Evolutionary conservation across 1,140 invertebrate genomes (phyloP), one percentile per base, ranked within the genome.

Genomic region (Drosophila dunni): DNA sequence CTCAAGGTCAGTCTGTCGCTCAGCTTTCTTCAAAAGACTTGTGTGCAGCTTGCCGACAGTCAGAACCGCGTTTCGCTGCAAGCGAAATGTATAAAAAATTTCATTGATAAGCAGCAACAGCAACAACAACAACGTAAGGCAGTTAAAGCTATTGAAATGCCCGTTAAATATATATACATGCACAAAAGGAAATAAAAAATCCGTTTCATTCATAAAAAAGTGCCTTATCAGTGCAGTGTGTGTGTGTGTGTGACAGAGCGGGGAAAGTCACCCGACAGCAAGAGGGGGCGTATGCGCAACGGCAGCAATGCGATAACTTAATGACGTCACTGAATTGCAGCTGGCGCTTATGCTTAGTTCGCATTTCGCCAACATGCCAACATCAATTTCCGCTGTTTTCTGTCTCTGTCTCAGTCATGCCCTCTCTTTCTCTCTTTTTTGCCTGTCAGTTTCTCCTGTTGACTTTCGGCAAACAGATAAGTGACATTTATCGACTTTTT

Each of bases 401-500:
- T 36, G 15, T 38, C 80, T 61, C 77, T 54, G 63, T 34, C 53
- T 53, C 20, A 1, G 36, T 1, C 38, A 9, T 33, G 6, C 57
- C 8, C 0, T 17, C 24, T 53, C 10, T 42, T 17, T n/a, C 60
- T 40, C 33, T 50, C 34, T 17, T 10, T n/a, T 17, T 13, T 64
- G 46, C 8, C 20, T 33, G 9, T 33, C 60, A 62, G 46, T 33
- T 54, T 13, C 29, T 64, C 53, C 61, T 82, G 65, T 84, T 84
- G 81, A 78, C 79, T 58, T 50, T 46, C 54, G 53, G 67, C 81
- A 88, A 88, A 88, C 83, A 89, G 84, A 88, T 89, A 86, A 89
- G 64, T 89, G 80, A 89, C 83, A 89, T 84, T 89, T 88, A 88
- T 84, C 83, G 83, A 88, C 84, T 86, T 86, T 88, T 86, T 86